Conservation (phyloP, 2,797 vertebrate species). For the Tapera naevia region DNA sequence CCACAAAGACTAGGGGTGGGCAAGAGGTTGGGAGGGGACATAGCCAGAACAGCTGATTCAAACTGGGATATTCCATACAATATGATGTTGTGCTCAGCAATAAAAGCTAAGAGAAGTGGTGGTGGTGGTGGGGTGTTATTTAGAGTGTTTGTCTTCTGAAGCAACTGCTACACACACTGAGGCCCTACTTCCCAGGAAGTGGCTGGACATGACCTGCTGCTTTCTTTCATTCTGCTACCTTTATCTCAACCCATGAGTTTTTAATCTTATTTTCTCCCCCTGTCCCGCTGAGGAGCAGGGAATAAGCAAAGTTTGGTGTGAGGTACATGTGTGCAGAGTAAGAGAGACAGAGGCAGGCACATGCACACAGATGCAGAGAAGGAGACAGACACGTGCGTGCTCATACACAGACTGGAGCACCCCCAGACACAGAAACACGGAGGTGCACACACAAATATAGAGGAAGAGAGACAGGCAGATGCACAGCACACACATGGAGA, state of each 20-base stretch:
- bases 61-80: too few relatives aligned
- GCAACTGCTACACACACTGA: not conserved
- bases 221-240: too few relatives aligned
- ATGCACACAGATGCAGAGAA: not conserved
- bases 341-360: not conserved
- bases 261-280: too few relatives aligned
- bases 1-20: too few relatives aligned
- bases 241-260: too few relatives aligned
- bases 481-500: not conserved
- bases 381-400: not conserved
- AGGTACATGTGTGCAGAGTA: not conserved
- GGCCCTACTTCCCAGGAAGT: not conserved
- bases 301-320: not conserved
- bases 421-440: not conserved
- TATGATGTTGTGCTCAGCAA: not conserved
- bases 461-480: not conserved
- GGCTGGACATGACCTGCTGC: not conserved
- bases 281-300: too few relatives aligned
- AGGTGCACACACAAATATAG: not conserved
- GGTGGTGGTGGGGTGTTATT: not conserved
- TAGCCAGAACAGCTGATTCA: too few relatives aligned
- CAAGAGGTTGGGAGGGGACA: too few relatives aligned
- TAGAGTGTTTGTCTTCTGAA: not conserved
- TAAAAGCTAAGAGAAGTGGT: not conserved
- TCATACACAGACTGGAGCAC: not conserved